Evolutionary conservation across 2,797 vertebrate genomes (phyloP).

Genomic region (Channa striata): DNA sequence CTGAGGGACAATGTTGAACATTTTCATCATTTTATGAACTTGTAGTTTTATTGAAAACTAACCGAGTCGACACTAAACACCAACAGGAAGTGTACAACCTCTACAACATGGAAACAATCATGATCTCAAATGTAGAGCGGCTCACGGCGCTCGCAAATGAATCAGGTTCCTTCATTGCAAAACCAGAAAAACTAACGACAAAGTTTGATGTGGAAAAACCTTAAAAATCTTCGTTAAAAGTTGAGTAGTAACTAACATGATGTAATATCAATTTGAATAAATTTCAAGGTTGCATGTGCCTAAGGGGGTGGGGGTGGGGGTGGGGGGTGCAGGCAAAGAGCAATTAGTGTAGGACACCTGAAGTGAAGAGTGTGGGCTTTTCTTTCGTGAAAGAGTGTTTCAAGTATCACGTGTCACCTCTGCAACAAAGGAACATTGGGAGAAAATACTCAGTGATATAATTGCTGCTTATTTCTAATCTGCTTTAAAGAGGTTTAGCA

Average conservation of each 20-base stretch:
- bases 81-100: conserved; percentile 15
- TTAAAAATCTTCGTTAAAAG: not conserved
- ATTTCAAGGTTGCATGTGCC: conserved; percentile 16
- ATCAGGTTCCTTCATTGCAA: conserved; percentile 7
- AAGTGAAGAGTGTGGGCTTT: conserved; percentile 55
- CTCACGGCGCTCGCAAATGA: not conserved
- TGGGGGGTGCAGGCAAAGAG: conserved; percentile 60
- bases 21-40: conserved; percentile 51
- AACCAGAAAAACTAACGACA: conserved; percentile 23
- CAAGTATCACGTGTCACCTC: conserved; percentile 67
- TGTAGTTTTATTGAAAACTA: conserved; percentile 33
- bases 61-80: conserved; percentile 45
- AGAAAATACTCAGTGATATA: conserved; percentile 46
- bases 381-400: conserved; percentile 50
- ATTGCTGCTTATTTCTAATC: conserved; percentile 50
- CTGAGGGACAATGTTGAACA: conserved; percentile 33
- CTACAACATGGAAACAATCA: conserved; percentile 28
- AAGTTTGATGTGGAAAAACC: conserved; percentile 20
- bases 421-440: conserved; percentile 40
- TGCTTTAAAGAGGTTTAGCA: conserved; percentile 51
- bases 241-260: too few relatives aligned
- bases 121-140: conserved; percentile 15
- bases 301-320: not conserved
- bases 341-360: conserved; percentile 59
- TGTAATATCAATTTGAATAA: conserved; percentile 24